Evolutionary conservation across 2,888 invertebrate genomes (phyloP).

Genomic region (Hofmannophila pseudospretella): DNA sequence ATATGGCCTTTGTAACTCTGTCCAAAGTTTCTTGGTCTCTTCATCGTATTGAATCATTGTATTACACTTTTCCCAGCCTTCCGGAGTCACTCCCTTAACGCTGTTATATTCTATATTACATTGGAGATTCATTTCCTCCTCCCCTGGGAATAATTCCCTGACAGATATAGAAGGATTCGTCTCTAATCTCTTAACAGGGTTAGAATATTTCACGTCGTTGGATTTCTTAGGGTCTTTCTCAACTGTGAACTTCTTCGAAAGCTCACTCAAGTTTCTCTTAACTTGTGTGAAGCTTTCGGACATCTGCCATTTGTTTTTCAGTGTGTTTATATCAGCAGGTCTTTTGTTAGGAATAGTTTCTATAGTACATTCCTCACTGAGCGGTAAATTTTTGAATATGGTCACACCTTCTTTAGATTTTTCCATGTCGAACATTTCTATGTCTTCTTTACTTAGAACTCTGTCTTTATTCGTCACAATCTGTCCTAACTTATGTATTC

Average conservation of each 20-base stretch:
- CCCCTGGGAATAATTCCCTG: constrained; percentile 87
- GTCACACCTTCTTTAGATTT: constrained; percentile 39
- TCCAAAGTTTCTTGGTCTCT: constrained; percentile 89
- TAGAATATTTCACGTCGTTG: constrained; percentile 65
- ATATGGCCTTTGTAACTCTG: constrained; percentile 89
- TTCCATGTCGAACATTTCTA: constrained; percentile 43
- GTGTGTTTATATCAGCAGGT: constrained; percentile 62
- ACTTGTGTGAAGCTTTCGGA: constrained; percentile 72
- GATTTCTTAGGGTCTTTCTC: constrained; percentile 63
- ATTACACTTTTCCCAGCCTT: constrained; percentile 90
- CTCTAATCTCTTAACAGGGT: constrained; percentile 82
- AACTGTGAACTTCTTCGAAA: constrained; percentile 57
- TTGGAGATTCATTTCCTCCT: constrained; percentile 87
- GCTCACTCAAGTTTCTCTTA: constrained; percentile 66
- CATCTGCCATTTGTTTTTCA: constrained; percentile 75
- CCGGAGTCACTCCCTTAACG: constrained; percentile 84
- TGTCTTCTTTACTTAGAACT: constrained; percentile 29
- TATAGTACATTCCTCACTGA: constrained; percentile 79
- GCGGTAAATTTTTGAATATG: constrained; percentile 58
- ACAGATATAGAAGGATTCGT: constrained; percentile 91
- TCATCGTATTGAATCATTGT: constrained; percentile 88
- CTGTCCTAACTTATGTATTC: constrained; percentile 66
- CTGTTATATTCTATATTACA: constrained; percentile 86
- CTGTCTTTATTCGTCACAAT: constrained; percentile 53
- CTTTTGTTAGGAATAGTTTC: constrained; percentile 73